A percentile compares a stretch with the other conserved stretches of the same genome.
Evolutionary conservation across 2,797 vertebrate species (phyloP).

Genomic region (Hybognathus amarus): DNA sequence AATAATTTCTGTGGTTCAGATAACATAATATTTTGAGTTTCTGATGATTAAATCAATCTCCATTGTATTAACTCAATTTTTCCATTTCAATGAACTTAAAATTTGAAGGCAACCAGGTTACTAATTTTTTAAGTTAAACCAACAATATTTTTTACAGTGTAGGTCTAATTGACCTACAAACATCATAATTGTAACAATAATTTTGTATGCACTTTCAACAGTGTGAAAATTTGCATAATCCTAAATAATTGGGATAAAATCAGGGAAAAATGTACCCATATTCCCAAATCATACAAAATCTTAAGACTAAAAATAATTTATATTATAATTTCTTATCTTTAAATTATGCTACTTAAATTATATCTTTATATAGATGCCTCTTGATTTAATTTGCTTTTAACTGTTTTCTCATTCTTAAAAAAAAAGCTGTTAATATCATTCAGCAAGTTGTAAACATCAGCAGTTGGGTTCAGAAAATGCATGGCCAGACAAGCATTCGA

Average conservation of each 20-base stretch:
- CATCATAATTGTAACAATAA: neutral
- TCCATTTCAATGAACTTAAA: too few relatives aligned
- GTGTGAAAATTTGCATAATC: neutral
- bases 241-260: neutral
- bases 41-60: too few relatives aligned
- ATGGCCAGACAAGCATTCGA: neutral
- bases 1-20: too few relatives aligned
- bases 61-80: too few relatives aligned
- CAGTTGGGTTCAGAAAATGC: neutral
- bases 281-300: neutral
- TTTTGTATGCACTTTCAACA: neutral
- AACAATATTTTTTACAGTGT: too few relatives aligned
- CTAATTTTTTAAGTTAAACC: too few relatives aligned
- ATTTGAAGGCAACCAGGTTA: too few relatives aligned
- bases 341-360: neutral
- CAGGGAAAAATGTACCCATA: neutral
- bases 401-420: neutral
- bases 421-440: constrained; percentile 7
- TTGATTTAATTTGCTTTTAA: neutral
- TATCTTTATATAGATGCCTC: neutral
- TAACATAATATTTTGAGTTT: too few relatives aligned
- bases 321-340: too few relatives aligned
- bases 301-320: neutral
- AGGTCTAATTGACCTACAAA: neutral
- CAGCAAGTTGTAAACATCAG: constrained; percentile 19